Base-by-base conservation (phyloP, 2,113 vertebrate species). In the Upupa epops region DNA sequence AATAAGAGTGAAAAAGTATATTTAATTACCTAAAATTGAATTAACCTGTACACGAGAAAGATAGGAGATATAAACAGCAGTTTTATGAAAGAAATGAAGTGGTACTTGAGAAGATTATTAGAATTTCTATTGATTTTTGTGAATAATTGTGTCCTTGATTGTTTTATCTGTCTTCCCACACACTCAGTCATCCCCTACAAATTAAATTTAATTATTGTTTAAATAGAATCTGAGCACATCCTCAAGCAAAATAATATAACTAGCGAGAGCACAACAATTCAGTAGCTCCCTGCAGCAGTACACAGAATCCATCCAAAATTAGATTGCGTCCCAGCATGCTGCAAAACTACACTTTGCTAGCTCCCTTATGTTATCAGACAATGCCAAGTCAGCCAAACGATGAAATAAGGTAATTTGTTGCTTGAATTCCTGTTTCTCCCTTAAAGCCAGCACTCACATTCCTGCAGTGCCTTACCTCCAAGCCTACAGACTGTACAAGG, bases 131-230 rank as follows among this genome's bases (percentile, higher is more conserved):
- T 89, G 86, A 88, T 92, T 95, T 42, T 92, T 79, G 81, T 79
- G 83, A 90, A 83, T 92, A 88, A 79, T 83, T 14, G 25, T 22
- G 75, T 74, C 68, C 77, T 90, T 89, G 86, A 90, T 91, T 81
- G 65, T 82, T 88, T 86, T 82, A 71, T 86, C 79, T 90, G 74
- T 49, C 92, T 73, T 88, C 52, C 72, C 64, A 85, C 76, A 68
- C 58, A 24, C 79, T 87, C 85, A 93, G 32, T 56, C 72, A 55
- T 73, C 19, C 22, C 36, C 54, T 59, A 45, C 29, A 88, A 94
- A 93, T 75, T 49, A 89, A 95, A 88, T 86, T 51, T 90, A 89
- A 92, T 96, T 87, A 87, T 61, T 91, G 36, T 73, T 94, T 86
- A 83, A 82, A 82, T 70, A 70, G 63, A 66, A 91, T 49, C 58